Base-by-base conservation (phyloP, 2,888 invertebrate genomes). In the Drosophila stalkeri region DNA sequence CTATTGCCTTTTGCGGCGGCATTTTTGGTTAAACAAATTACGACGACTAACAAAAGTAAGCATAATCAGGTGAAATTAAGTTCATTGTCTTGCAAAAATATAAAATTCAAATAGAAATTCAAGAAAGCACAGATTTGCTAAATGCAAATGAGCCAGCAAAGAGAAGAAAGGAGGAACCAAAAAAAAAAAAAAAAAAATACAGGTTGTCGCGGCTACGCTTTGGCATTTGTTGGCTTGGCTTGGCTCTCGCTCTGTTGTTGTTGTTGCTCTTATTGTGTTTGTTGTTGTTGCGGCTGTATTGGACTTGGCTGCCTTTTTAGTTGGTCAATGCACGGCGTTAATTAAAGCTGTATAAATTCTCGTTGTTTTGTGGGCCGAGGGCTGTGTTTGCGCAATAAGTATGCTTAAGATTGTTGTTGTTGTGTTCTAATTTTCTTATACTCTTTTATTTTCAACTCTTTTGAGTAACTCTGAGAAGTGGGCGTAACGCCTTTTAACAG, bases 11-110 rank as follows among this genome's bases (percentile, higher is more conserved):
- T 68, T 85, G 82, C 88, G 82, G 86, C 86, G 82, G 86, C 86
- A 75, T 80, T 88, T 80, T 75, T 86, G 88, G 82, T 88, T 88
- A 82, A 88, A 85, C 75, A 82, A 82, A 82, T 75, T 75, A 56
- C 70, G 23, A 69, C 61, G 55, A 66, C 79, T 41, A 81, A 62
- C 51, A 59, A 59, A 67, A 64, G 81, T 78, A 78, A 77, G 77
- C 77, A 78, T 80, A 74, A 77, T 56, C 63, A 64, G 68, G 81
- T 69, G 72, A 81, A 78, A 78, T 74, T 71, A 61, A 68, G 16
- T 44, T 80, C 49, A 64, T 64, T 64, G 72, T 63, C 57, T 72
- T 59, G 77, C 65, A 59, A 75, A 66, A 70, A 64, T 62, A 68
- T 60, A 59, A 46, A 57, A 65, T 54, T 64, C 71, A 70, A 81